Evolutionary conservation across 37 sponge, comb jelly and placozoan species (phyloP).

Genomic region (Hexactinellida sp.): DNA sequence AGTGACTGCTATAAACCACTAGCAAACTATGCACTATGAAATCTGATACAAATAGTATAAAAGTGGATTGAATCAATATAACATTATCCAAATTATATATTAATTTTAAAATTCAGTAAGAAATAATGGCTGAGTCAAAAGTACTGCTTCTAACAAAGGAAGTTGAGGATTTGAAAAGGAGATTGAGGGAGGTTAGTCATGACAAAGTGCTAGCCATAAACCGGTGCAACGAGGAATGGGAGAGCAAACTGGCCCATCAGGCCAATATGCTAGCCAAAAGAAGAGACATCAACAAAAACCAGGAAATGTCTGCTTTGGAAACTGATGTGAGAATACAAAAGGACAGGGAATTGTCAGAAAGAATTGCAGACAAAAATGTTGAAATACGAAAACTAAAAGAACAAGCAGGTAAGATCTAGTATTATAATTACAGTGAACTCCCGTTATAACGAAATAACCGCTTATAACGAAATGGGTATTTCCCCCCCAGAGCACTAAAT

Average conservation of each 20-base stretch:
- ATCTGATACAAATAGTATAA: too few species aligned
- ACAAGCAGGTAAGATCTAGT: not conserved
- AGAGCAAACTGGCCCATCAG: not conserved
- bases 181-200: not conserved
- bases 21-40: too few species aligned
- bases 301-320: not conserved
- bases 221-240: conserved; percentile 3
- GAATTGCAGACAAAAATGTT: not conserved
- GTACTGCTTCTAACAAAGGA: not conserved
- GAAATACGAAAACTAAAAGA: not conserved
- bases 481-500: too few species aligned
- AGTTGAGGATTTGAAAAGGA: not conserved
- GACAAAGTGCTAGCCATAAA: not conserved
- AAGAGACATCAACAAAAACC: not conserved
- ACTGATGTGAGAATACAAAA: not conserved
- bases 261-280: not conserved
- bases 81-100: too few species aligned
- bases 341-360: not conserved
- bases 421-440: not conserved
- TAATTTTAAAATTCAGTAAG: too few species aligned
- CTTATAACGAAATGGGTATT: too few species aligned
- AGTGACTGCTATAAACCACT: too few species aligned
- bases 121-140: conserved; percentile 9
- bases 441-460: too few species aligned
- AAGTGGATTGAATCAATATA: too few species aligned